Percentiles rank a stretch among this genome's conserved stretches.
Conservation (phyloP, 2,888 invertebrate genomes). For the Boloria selene region DNA sequence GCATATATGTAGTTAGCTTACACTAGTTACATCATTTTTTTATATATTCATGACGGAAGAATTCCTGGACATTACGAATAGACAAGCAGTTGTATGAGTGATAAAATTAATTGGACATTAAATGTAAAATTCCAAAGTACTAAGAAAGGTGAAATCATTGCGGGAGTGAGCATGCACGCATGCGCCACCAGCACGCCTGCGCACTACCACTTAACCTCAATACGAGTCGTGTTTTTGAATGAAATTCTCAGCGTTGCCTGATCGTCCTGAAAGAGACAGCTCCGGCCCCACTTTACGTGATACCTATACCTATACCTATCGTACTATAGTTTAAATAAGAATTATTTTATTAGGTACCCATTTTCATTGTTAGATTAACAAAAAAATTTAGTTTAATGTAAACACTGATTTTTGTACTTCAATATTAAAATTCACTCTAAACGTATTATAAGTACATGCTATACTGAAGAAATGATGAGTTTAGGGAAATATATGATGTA, state of each 20-base stretch:
- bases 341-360: background rate
- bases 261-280: slow-evolving; percentile 22
- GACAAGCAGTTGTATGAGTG: background rate
- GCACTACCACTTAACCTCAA: slow-evolving; percentile 76
- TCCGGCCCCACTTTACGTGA: slow-evolving; percentile 2
- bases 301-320: background rate
- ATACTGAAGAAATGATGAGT: no score
- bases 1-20: no score
- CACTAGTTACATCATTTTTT: background rate
- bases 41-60: background rate
- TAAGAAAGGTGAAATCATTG: slow-evolving; percentile 77
- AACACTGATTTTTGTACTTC: no score
- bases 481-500: no score
- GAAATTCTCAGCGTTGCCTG: slow-evolving; percentile 54
- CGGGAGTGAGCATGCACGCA: slow-evolving; percentile 57
- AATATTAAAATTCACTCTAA: no score
- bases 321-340: background rate
- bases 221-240: slow-evolving; percentile 79
- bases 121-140: slow-evolving; percentile 38
- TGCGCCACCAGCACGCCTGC: slow-evolving; percentile 70
- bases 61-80: background rate
- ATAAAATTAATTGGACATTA: slow-evolving; percentile 29
- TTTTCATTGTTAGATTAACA: no score
- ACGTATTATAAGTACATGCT: no score
- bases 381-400: no score